These are phyloP conservation scores for Melanostigma gelatinosum DNA, from an alignment of 2,113 vertebrate species.

Conservation along the genomic window DNA sequence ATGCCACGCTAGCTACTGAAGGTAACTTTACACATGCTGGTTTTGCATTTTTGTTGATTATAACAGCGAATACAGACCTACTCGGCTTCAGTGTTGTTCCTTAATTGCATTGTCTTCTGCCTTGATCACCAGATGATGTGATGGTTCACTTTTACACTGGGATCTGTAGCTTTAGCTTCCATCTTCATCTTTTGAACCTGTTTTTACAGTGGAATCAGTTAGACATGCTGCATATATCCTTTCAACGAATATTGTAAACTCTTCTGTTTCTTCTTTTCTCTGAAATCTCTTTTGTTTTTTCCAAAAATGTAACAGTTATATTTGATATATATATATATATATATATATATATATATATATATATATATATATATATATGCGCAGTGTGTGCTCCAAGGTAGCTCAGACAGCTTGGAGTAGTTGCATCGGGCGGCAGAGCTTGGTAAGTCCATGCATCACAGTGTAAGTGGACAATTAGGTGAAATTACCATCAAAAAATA, in stretches of 20 bases:
- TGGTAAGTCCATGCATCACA: not conserved
- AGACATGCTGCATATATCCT: not conserved
- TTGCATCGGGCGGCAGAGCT: not conserved
- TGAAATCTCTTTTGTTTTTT: not conserved
- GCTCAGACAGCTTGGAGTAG: not conserved
- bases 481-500: not conserved
- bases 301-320: not conserved
- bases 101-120: not conserved
- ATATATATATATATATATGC: no score
- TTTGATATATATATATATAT: not conserved
- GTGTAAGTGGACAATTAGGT: not conserved
- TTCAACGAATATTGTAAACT: not conserved
- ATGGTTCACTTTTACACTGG: no score
- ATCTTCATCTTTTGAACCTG: not conserved
- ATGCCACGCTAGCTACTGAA: no score
- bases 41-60: no score
- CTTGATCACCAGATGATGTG: not conserved
- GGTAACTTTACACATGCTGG: no score
- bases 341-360: no score
- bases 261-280: not conserved
- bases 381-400: not conserved
- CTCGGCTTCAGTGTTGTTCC: no score
- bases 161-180: not conserved
- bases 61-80: no score
- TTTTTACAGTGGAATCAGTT: not conserved